Conservation (phyloP, 2,888 invertebrate species). For the Cenopis cana region DNA sequence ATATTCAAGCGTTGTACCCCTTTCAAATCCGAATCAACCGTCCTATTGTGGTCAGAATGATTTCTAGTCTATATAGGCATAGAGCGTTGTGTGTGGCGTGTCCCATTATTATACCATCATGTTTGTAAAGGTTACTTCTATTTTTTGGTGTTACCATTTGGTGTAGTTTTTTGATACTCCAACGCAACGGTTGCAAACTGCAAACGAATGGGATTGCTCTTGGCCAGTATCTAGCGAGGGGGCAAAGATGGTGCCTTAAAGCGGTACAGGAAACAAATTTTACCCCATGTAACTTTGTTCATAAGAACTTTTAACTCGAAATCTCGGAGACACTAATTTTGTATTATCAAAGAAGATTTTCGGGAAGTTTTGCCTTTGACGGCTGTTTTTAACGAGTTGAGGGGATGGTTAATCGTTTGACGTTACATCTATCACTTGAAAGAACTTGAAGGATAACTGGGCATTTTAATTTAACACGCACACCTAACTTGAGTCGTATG, state of each 20-base stretch:
- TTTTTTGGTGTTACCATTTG: neutral
- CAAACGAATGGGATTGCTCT: too few relatives aligned
- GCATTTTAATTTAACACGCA: neutral
- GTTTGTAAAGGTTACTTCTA: neutral
- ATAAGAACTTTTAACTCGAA: conserved; percentile 21
- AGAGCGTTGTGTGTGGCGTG: conserved; percentile 11
- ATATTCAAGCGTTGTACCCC: conserved; percentile 59
- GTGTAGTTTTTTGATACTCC: too few relatives aligned
- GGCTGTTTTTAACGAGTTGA: conserved; percentile 32
- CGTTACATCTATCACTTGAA: conserved; percentile 21
- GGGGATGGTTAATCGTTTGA: conserved; percentile 27
- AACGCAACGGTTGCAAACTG: too few relatives aligned
- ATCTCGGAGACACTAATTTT: conserved; percentile 32
- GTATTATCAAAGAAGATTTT: conserved; percentile 33
- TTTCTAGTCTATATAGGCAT: conserved; percentile 19
- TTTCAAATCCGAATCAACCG: conserved; percentile 51
- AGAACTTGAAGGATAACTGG: neutral
- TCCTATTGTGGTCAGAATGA: conserved; percentile 11
- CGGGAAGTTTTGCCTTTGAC: conserved; percentile 25
- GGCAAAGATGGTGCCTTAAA: too few relatives aligned
- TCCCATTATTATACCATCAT: neutral
- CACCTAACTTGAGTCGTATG: too few relatives aligned
- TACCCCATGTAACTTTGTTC: conserved; percentile 19
- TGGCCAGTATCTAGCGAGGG: too few relatives aligned
- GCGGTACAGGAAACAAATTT: too few relatives aligned